These are phyloP conservation scores for Cryptosula pallasiana DNA, from an alignment of 2,888 invertebrate species.

Conservation along the genomic window DNA sequence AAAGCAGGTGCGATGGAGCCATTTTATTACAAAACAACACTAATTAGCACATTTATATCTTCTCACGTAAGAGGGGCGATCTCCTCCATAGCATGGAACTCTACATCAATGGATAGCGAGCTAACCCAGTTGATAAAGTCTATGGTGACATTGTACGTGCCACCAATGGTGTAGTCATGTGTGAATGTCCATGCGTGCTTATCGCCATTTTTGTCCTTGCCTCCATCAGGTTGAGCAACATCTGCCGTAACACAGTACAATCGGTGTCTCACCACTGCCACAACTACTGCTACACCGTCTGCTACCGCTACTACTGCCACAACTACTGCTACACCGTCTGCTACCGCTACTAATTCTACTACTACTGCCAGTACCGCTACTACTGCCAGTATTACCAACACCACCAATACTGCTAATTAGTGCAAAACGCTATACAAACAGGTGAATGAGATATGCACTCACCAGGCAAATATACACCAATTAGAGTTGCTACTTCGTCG, in stretches of 20 bases:
- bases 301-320: too few species aligned
- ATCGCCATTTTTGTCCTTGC: background rate
- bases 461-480: background rate
- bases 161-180: background rate
- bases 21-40: too few species aligned
- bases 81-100: slow-evolving; percentile 20
- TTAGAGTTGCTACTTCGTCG: background rate
- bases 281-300: too few species aligned
- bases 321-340: too few species aligned
- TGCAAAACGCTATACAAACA: too few species aligned
- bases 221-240: background rate
- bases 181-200: slow-evolving; percentile 7
- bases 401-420: too few species aligned
- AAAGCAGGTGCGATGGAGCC: too few species aligned
- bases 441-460: too few species aligned
- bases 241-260: too few species aligned
- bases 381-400: background rate
- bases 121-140: slow-evolving; percentile 21
- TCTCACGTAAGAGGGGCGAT: background rate
- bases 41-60: too few species aligned
- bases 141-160: slow-evolving; percentile 22
- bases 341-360: background rate
- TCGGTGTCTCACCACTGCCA: too few species aligned
- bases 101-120: background rate
- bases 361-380: background rate